phyloP scores from a whole-genome alignment of 2,888 invertebrate species.

The Macaria notata region DNA sequence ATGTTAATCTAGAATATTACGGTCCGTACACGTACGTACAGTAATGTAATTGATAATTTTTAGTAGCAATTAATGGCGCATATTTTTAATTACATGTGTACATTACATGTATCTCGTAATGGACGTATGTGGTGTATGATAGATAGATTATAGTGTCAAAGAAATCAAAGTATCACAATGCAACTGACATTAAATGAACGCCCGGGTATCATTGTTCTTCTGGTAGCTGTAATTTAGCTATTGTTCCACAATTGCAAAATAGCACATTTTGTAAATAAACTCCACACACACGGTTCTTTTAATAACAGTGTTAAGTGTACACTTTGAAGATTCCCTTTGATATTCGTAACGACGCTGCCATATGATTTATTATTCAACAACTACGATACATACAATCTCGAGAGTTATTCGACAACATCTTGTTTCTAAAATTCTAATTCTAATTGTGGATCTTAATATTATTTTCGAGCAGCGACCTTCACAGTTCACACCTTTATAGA shows the following conservation, averaged over 20 bases:
- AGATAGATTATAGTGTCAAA: neutral
- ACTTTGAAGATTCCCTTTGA: slow-evolving; percentile 68
- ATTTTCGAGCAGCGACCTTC: slow-evolving; percentile 10
- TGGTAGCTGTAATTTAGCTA: neutral
- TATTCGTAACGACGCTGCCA: slow-evolving; percentile 52
- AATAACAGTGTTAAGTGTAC: slow-evolving; percentile 59
- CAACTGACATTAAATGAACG: no score
- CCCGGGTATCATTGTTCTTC: no score
- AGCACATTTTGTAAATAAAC: slow-evolving; percentile 35
- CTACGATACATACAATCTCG: slow-evolving; percentile 50
- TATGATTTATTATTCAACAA: slow-evolving; percentile 68
- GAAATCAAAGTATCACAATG: no score
- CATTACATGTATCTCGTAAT: no score
- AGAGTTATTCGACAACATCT: slow-evolving; percentile 35
- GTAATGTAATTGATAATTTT: neutral
- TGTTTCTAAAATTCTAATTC: slow-evolving; percentile 41
- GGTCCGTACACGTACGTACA: slow-evolving; percentile 1
- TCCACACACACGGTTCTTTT: slow-evolving; percentile 49
- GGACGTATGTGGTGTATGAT: neutral
- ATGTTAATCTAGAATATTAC: slow-evolving; percentile 19
- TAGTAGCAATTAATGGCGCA: no score
- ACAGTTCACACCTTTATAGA: neutral
- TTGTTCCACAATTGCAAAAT: slow-evolving; percentile 18
- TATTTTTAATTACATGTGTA: no score
- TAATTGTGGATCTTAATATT: slow-evolving; percentile 13